Evolutionary conservation across 92 coral and sea anemone genomes (phyloP), one percentile per base, ranked within the genome.

Genomic region (Montipora capitata): DNA sequence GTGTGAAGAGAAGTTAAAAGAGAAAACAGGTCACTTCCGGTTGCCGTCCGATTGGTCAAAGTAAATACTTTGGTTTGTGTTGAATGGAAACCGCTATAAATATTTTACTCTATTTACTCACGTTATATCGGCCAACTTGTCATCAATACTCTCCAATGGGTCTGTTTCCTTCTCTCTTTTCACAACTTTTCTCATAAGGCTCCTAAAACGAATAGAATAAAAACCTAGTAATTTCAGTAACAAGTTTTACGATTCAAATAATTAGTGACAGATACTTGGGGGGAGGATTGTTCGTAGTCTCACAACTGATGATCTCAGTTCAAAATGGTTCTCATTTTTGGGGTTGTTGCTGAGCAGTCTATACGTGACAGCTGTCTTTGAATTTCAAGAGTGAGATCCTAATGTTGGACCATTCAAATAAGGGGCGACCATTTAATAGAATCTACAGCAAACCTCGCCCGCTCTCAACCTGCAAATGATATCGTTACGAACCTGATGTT

Each of bases 401-500:
- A 27, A 27, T 27, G 52, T 5, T 48, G 6, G 10, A 5, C 52
- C 52, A 0, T 48, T 48, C 52, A 48, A 48, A 48, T 48, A 5
- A 48, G 10, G 52, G 35, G 2, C 35, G 35, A 27, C 35, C 35
- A 2, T 59, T 59, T 4, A 11, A 11, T 16, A 7, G 3, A 54
- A 54, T 8, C 59, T 7, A 10, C 3, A 7, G 59, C 3, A 54
- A 4, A 38, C 7, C 14, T 38, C 42, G 7, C 2, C 52, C 52
- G 4, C 6, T 0, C 52, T 48, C 7, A 48, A 48, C 35, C 35
- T 27, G 0, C 6, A 2, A 48, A 1, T 27, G 52, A 0, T n/a
- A 5, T 1, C 1, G 20, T 42, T 9, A 15, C 10, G n/a, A 69
- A 92, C 98, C 98, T 92, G 84, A 94, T 90, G 40, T 81, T 79